Evolutionary conservation across 2,113 vertebrate species (phyloP).

Genomic region (Elephas maximus): DNA sequence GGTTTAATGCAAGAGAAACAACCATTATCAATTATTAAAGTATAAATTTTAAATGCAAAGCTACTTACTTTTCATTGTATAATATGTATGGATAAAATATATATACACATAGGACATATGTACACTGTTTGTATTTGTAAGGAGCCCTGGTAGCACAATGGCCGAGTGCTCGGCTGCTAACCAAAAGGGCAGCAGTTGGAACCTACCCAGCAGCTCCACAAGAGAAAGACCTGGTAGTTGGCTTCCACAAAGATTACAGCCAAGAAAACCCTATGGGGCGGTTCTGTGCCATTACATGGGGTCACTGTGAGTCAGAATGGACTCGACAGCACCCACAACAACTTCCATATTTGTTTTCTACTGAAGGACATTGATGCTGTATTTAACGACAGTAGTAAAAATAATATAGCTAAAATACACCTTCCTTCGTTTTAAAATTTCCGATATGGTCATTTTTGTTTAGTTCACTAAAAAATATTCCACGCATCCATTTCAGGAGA

Average conservation of each 20-base stretch:
- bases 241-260: too few species aligned
- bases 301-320: too few species aligned
- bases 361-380: rapidly evolving
- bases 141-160: too few species aligned
- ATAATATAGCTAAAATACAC: slow-evolving; percentile 25
- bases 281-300: too few species aligned
- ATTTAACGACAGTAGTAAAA: slow-evolving; percentile 57
- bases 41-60: neutral
- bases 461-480: neutral
- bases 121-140: neutral
- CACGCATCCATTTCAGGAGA: neutral
- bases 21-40: slow-evolving; percentile 16
- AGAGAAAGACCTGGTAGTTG: too few species aligned
- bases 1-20: slow-evolving; percentile 9
- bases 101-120: neutral
- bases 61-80: neutral
- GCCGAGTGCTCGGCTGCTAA: too few species aligned
- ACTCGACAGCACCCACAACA: too few species aligned
- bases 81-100: neutral
- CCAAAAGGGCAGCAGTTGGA: too few species aligned
- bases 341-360: too few species aligned
- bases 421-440: slow-evolving; percentile 55
- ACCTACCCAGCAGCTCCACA: too few species aligned
- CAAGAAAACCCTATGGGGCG: too few species aligned
- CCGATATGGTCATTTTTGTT: slow-evolving; percentile 22